Conservation (phyloP, 2,113 vertebrate genomes). For the Prochilodus magdalenae region DNA sequence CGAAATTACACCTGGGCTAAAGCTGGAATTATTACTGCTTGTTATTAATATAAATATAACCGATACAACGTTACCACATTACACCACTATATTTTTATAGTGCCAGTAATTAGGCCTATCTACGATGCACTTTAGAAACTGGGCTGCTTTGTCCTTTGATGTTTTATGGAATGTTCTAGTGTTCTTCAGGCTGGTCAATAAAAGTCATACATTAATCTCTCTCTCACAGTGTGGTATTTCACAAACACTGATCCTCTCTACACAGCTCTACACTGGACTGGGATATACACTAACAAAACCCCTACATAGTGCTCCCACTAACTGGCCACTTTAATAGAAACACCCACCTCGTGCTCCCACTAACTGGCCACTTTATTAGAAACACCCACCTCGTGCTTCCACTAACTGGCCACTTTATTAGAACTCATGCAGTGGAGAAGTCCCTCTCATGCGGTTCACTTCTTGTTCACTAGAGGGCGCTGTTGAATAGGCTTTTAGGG, state of each 20-base stretch:
- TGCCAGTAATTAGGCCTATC: not conserved
- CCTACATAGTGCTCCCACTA: too few relatives aligned
- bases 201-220: not conserved
- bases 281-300: too few relatives aligned
- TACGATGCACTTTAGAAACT: not conserved
- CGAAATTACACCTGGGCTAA: too few relatives aligned
- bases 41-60: not conserved
- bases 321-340: too few relatives aligned
- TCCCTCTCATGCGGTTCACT: not conserved
- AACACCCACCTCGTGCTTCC: too few relatives aligned
- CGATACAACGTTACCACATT: not conserved
- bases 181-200: not conserved
- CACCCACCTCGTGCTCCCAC: too few relatives aligned
- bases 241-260: not conserved
- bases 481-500: conserved; percentile 9
- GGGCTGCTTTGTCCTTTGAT: too few relatives aligned
- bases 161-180: not conserved
- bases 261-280: too few relatives aligned
- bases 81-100: conserved; percentile 15
- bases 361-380: too few relatives aligned
- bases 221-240: not conserved
- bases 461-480: conserved; percentile 51
- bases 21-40: too few relatives aligned
- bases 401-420: too few relatives aligned
- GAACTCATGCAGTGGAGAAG: too few relatives aligned